Percentiles rank a stretch among this genome's conserved stretches.
phyloP scores from a whole-genome alignment of 2,797 vertebrate genomes.

The Hydrocynus forskahlii region DNA sequence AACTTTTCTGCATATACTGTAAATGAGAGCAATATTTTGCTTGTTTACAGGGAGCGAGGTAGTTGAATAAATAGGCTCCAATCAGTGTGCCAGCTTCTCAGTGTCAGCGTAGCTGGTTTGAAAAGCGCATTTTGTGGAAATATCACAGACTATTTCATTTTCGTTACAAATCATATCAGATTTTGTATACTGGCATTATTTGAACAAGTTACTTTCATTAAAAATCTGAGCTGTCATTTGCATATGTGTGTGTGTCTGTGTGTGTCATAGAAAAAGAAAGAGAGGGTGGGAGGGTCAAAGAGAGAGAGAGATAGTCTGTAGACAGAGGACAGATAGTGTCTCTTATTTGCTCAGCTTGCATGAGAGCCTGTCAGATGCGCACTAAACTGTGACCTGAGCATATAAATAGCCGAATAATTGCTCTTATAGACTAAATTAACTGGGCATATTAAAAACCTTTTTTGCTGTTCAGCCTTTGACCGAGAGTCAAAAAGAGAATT shows the following conservation, averaged over 20 bases:
- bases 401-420: constrained; percentile 58
- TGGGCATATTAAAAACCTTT: constrained; percentile 7
- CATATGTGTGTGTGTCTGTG: constrained; percentile 56
- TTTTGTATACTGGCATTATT: constrained; percentile 7
- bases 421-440: constrained; percentile 10
- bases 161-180: neutral
- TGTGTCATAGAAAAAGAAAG: constrained; percentile 52
- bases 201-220: neutral
- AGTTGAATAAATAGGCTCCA: neutral
- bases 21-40: neutral
- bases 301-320: constrained; percentile 11
- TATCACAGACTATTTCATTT: neutral
- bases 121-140: neutral
- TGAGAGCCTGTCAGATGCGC: constrained; percentile 69
- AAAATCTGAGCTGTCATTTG: neutral
- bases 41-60: neutral
- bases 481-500: neutral
- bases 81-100: neutral
- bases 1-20: neutral
- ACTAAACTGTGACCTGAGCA: constrained; percentile 67
- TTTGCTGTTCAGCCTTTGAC: neutral
- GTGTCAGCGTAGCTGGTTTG: neutral
- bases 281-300: neutral
- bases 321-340: constrained; percentile 39
- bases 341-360: constrained; percentile 70